phyloP scores from a whole-genome alignment of 1,140 invertebrate species.

The Meloidogyne exigua region DNA sequence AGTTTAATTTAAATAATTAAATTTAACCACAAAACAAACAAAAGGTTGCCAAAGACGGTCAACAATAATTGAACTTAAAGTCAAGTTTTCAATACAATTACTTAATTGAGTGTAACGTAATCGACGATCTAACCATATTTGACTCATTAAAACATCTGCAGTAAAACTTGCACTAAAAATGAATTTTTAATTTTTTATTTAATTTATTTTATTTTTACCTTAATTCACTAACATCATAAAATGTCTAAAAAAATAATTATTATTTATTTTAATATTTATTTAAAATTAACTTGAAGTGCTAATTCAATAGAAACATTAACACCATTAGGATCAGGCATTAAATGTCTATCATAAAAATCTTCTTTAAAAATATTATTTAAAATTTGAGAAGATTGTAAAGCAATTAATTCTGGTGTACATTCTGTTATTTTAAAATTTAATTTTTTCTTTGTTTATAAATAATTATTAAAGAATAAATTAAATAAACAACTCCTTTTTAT shows the following conservation, averaged over 20 bases:
- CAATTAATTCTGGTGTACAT: constrained; percentile 18
- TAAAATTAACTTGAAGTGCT: constrained; percentile 30
- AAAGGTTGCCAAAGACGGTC: constrained; percentile 52
- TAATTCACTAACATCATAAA: constrained; percentile 31
- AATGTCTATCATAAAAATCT: constrained; percentile 20
- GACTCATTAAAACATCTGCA: constrained; percentile 51
- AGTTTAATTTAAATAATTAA: constrained; percentile 1
- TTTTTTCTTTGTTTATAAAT: constrained; percentile 8
- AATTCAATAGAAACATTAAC: constrained; percentile 45
- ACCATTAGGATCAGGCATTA: constrained; percentile 39
- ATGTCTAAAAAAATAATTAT: constrained; percentile 26
- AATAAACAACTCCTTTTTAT: too few relatives aligned
- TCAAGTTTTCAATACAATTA: constrained; percentile 48
- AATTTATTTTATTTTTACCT: not conserved
- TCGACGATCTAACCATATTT: constrained; percentile 50
- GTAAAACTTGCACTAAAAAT: constrained; percentile 42
- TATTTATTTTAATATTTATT: not conserved
- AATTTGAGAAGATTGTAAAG: constrained; percentile 7
- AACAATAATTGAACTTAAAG: constrained; percentile 43
- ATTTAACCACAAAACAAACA: constrained; percentile 38
- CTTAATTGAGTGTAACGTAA: constrained; percentile 33
- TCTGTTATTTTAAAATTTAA: not conserved
- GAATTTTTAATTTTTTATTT: too few relatives aligned
- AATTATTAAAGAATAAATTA: constrained; percentile 23
- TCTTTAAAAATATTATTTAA: constrained; percentile 14